Percentiles rank a stretch among this genome's conserved stretches.
phyloP scores from a whole-genome alignment of 2,113 vertebrate species.

The Centrocercus urophasianus region DNA sequence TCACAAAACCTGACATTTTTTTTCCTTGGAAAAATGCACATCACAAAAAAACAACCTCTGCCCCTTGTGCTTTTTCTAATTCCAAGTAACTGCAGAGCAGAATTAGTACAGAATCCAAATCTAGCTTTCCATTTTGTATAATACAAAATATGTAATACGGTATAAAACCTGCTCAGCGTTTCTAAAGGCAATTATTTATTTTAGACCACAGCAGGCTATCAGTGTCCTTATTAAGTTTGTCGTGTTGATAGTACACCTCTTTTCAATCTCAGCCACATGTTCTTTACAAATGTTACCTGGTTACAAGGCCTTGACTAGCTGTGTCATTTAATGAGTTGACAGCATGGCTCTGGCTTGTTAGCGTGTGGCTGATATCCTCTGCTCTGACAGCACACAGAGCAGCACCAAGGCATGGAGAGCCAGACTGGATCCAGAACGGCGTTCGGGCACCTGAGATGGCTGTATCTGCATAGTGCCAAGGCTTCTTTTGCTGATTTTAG shows the following conservation, averaged over 20 bases:
- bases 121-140: neutral
- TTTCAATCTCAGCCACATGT: conserved; percentile 44
- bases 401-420: fast-evolving
- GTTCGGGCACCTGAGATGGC: neutral
- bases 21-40: neutral
- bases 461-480: fast-evolving
- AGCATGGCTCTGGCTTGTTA: neutral
- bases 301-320: conserved; percentile 58
- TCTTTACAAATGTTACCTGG: conserved; percentile 60
- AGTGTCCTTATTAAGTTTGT: neutral
- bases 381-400: neutral
- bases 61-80: neutral
- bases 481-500: neutral
- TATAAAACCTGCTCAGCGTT: neutral
- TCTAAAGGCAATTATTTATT: conserved; percentile 15
- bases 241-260: conserved; percentile 22
- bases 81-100: neutral
- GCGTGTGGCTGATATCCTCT: neutral
- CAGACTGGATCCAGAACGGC: neutral
- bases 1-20: neutral
- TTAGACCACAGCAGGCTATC: neutral
- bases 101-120: neutral
- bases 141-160: too few species aligned
- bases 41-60: neutral
- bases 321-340: conserved; percentile 39